Percentiles rank a stretch among this genome's conserved stretches.
phyloP scores from a whole-genome alignment of 2,113 vertebrate genomes.

The Pipa parva region DNA sequence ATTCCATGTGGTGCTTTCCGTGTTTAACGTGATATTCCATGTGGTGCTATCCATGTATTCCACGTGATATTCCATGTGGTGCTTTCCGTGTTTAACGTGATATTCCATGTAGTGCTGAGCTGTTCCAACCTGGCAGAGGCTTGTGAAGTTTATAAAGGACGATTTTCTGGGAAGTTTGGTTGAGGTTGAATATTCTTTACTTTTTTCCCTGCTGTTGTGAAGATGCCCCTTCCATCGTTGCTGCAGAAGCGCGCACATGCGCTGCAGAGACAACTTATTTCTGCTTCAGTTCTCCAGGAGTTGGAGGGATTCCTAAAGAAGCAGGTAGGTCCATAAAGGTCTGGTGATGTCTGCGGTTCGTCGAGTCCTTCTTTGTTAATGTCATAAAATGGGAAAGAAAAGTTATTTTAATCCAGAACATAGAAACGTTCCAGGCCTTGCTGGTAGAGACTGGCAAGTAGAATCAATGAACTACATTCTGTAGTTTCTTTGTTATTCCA shows the following conservation, averaged over 20 bases:
- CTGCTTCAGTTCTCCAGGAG: neutral
- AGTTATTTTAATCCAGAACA: too few species aligned
- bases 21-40: too few species aligned
- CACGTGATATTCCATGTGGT: neutral
- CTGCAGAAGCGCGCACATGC: neutral
- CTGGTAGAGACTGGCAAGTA: neutral
- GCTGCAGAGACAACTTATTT: constrained; percentile 1
- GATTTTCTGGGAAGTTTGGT: neutral
- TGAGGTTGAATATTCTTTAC: neutral
- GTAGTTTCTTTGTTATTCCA: neutral
- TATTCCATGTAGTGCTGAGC: neutral
- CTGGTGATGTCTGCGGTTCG: neutral
- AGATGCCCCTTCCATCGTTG: neutral
- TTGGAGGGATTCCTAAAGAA: constrained; percentile 21
- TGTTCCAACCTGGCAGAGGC: neutral
- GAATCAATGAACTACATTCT: neutral
- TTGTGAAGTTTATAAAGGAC: neutral
- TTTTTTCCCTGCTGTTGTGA: neutral
- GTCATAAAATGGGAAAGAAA: too few species aligned
- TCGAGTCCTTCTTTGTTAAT: too few species aligned
- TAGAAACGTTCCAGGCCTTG: too few species aligned
- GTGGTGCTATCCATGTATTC: neutral
- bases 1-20: neutral
- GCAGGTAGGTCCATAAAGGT: neutral
- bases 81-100: too few species aligned